phyloP scores from a whole-genome alignment of 2,113 vertebrate genomes.

The Girardinichthys multiradiatus region DNA sequence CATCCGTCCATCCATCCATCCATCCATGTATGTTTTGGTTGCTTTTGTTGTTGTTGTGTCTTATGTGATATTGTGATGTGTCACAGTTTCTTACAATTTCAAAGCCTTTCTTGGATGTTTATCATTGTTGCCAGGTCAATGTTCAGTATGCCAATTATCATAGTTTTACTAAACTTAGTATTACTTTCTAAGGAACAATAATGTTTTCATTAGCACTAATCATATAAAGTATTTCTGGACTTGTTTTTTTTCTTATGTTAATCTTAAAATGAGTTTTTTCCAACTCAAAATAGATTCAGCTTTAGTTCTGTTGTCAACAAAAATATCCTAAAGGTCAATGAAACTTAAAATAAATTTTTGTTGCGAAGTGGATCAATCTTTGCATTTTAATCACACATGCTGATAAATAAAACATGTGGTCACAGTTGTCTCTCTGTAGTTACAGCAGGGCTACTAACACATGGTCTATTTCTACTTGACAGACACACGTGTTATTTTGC shows the following conservation, averaged over 20 bases:
- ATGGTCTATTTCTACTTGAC: slow-evolving; percentile 26
- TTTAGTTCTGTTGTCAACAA: neutral
- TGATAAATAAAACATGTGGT: too few relatives aligned
- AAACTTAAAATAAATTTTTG: neutral
- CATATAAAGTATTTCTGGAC: neutral
- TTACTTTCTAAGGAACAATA: too few relatives aligned
- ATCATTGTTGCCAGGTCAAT: too few relatives aligned
- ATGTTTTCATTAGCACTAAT: neutral
- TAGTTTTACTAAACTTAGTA: too few relatives aligned
- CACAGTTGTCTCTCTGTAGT: neutral
- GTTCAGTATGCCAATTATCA: too few relatives aligned
- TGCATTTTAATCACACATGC: neutral
- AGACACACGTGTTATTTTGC: slow-evolving; percentile 23
- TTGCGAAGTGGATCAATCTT: neutral
- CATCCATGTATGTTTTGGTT: too few relatives aligned
- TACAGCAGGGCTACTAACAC: neutral
- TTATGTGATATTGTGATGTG: too few relatives aligned
- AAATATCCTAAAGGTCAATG: neutral
- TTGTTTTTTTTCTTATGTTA: neutral
- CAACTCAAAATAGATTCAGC: too few relatives aligned
- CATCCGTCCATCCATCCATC: neutral
- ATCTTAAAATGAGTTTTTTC: neutral
- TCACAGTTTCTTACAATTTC: too few relatives aligned
- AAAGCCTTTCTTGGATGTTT: too few relatives aligned
- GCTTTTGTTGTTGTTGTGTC: too few relatives aligned